Conservation (phyloP, 2,888 invertebrate species). For the Macrosoma leucophasiata region DNA sequence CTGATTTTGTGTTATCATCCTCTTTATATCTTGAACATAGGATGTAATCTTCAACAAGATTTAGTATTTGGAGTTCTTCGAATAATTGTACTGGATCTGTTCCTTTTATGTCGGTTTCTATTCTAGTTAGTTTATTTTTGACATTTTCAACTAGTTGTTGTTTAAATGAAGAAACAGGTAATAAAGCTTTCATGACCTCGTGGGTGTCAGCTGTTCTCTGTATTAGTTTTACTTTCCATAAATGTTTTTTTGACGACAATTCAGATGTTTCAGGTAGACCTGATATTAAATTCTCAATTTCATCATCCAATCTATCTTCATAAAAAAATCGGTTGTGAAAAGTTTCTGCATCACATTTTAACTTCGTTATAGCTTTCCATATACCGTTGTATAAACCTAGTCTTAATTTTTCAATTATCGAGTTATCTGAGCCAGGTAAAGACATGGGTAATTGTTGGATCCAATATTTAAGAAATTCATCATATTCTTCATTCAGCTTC, state of each 20-base stretch:
- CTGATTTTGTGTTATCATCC: constrained; percentile 37
- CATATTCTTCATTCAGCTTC: constrained; percentile 36
- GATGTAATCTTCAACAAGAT: constrained; percentile 44
- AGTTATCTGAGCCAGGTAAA: constrained; percentile 26
- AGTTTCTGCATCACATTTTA: constrained; percentile 39
- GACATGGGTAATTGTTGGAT: constrained; percentile 40
- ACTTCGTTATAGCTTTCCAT: constrained; percentile 43
- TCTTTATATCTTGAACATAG: constrained; percentile 37
- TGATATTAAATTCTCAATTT: constrained; percentile 45
- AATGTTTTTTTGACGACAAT: constrained; percentile 32
- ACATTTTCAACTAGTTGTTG: constrained; percentile 41
- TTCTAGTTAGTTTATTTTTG: constrained; percentile 30
- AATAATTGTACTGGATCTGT: constrained; percentile 27
- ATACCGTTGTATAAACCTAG: constrained; percentile 42
- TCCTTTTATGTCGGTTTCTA: constrained; percentile 13
- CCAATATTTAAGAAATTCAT: constrained; percentile 41
- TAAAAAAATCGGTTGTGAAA: constrained; percentile 40
- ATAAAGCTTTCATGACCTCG: constrained; percentile 29
- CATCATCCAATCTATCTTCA: constrained; percentile 48
- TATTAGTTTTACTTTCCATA: constrained; percentile 41
- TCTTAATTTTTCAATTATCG: constrained; percentile 34
- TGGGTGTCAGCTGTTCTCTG: constrained; percentile 39
- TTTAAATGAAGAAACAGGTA: constrained; percentile 36
- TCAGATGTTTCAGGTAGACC: constrained; percentile 41
- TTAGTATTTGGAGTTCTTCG: constrained; percentile 39